Percentiles rank a stretch among this genome's conserved stretches.
phyloP scores from a whole-genome alignment of 1,140 invertebrate species.

The Magallana gigas region DNA sequence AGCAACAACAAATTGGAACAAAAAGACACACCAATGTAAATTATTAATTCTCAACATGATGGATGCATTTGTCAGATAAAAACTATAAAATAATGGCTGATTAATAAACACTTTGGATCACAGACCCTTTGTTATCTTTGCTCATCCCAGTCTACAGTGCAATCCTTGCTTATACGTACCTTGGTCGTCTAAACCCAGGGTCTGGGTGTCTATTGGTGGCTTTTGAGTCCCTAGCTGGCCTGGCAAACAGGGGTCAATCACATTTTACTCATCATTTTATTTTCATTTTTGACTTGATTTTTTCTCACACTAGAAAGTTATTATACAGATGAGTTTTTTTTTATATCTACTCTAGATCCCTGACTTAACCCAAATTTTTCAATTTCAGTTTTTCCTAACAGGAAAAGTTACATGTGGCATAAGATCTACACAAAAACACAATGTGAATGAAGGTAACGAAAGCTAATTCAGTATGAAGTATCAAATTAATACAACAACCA shows the following conservation, averaged over 20 bases:
- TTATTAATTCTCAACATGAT: neutral
- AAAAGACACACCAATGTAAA: neutral
- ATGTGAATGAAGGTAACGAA: too few species aligned
- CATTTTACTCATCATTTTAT: too few species aligned
- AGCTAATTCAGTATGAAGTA: too few species aligned
- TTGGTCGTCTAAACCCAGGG: slow-evolving; percentile 7
- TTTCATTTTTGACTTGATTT: too few species aligned
- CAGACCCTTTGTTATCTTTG: neutral
- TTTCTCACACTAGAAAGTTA: too few species aligned
- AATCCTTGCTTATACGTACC: neutral
- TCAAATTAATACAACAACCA: too few species aligned
- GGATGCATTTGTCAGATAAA: neutral
- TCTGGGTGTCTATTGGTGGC: neutral
- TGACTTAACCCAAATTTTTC: too few species aligned
- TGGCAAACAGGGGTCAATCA: neutral
- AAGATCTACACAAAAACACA: too few species aligned
- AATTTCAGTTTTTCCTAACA: too few species aligned
- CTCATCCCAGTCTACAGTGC: neutral
- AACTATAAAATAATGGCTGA: neutral
- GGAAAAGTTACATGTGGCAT: too few species aligned
- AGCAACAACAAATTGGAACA: neutral
- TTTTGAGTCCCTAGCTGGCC: neutral
- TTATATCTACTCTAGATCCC: too few species aligned
- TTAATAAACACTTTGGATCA: neutral
- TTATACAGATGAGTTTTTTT: too few species aligned